A percentile compares a stretch with the other conserved stretches of the same genome.
Evolutionary conservation across 2,888 invertebrate genomes (phyloP).

Genomic region (Dexiosoma caninum): DNA sequence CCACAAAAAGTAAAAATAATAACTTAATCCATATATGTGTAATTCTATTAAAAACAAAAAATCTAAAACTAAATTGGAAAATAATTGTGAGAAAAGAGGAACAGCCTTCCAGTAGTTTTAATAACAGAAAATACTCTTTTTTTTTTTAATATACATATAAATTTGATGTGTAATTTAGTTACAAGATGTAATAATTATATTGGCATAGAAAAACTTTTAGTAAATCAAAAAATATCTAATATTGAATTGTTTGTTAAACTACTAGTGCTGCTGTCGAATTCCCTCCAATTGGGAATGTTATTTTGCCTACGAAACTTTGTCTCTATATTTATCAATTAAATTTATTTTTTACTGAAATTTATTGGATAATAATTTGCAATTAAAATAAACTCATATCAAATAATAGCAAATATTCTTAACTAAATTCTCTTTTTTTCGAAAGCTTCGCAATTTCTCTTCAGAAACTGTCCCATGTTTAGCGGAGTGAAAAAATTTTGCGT

Average conservation of each 20-base stretch:
- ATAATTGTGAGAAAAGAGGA: slow-evolving; percentile 31
- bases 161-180: slow-evolving; percentile 34
- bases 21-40: slow-evolving; percentile 53
- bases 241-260: not conserved
- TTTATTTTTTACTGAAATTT: not conserved
- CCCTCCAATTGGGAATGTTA: not conserved
- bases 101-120: slow-evolving; percentile 62
- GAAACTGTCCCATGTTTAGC: too few species aligned
- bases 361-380: too few species aligned
- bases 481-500: too few species aligned
- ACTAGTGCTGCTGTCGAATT: not conserved
- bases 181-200: not conserved
- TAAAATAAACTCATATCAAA: too few species aligned
- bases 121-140: slow-evolving; percentile 1
- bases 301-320: not conserved
- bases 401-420: not conserved
- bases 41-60: slow-evolving; percentile 24
- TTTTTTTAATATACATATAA: too few species aligned
- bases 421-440: not conserved
- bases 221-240: not conserved
- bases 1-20: slow-evolving; percentile 8
- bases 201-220: slow-evolving; percentile 2
- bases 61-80: slow-evolving; percentile 9
- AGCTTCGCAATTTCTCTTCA: not conserved
- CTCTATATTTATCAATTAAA: not conserved